Conservation (phyloP, 1,140 invertebrate genomes). For the Acromyrmex echinatior region DNA sequence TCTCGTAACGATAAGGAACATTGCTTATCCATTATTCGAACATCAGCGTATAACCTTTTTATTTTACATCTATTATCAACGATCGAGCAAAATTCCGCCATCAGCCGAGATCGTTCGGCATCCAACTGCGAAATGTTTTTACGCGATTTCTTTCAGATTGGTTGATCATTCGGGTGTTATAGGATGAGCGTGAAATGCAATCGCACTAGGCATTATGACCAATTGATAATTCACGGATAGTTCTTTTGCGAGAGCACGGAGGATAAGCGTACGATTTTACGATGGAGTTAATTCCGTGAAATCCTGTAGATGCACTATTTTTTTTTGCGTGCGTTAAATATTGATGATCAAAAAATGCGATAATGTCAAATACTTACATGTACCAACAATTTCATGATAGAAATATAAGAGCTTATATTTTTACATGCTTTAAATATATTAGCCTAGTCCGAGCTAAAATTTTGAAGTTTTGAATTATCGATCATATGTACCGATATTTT, state of each 20-base stretch:
- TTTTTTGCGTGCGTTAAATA: neutral
- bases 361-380: too few species aligned
- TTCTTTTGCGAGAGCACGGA: neutral
- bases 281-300: neutral
- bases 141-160: constrained; percentile 20
- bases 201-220: neutral
- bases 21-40: neutral
- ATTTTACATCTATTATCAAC: constrained; percentile 8
- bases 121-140: constrained; percentile 20
- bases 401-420: neutral
- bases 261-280: constrained; percentile 14
- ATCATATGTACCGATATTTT: neutral
- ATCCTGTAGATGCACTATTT: neutral
- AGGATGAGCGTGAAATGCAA: neutral
- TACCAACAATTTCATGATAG: neutral
- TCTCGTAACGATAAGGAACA: neutral
- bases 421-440: constrained; percentile 8
- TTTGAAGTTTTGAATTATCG: neutral
- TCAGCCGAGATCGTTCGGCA: constrained; percentile 12
- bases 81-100: constrained; percentile 14
- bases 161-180: neutral
- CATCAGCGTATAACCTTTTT: constrained; percentile 30
- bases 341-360: neutral
- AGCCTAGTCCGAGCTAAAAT: neutral
- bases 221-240: constrained; percentile 34